phyloP scores from a whole-genome alignment of 2,888 invertebrate genomes.

The Clitarchus hookeri region DNA sequence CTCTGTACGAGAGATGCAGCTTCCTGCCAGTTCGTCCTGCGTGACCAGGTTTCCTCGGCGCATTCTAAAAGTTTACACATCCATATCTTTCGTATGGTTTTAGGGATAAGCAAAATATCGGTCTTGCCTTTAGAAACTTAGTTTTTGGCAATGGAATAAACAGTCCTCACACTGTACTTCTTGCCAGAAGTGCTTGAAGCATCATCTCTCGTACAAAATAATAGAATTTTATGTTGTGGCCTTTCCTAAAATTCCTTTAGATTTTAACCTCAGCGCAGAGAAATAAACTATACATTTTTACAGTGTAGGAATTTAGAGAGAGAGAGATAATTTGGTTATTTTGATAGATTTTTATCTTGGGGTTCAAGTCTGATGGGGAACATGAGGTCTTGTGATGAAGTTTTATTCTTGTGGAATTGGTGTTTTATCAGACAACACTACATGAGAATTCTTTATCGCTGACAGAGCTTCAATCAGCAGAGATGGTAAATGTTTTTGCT shows the following conservation, averaged over 20 bases:
- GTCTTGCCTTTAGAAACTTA: background rate
- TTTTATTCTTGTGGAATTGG: background rate
- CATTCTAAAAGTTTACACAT: background rate
- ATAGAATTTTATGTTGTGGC: constrained; percentile 8
- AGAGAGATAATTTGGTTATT: constrained; percentile 38
- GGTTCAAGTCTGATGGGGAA: constrained; percentile 14
- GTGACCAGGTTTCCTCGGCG: background rate
- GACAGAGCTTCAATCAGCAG: constrained; percentile 17
- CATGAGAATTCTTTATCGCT: constrained; percentile 14
- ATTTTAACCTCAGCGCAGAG: constrained; percentile 34
- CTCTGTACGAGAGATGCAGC: background rate
- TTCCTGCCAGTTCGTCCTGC: background rate
- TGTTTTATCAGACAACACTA: background rate
- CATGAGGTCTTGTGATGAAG: background rate
- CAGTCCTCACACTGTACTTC: background rate
- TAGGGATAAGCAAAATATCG: background rate
- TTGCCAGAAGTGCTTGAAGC: background rate
- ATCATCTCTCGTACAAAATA: background rate
- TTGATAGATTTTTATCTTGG: constrained; percentile 39
- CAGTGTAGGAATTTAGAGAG: constrained; percentile 35
- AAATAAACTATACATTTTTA: constrained; percentile 36
- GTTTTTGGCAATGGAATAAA: background rate
- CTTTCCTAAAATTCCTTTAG: constrained; percentile 29
- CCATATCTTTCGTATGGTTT: background rate
- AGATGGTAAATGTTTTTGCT: constrained; percentile 38